Base-by-base conservation (phyloP, 1,140 invertebrate species). In the Cotesia chilonis region DNA sequence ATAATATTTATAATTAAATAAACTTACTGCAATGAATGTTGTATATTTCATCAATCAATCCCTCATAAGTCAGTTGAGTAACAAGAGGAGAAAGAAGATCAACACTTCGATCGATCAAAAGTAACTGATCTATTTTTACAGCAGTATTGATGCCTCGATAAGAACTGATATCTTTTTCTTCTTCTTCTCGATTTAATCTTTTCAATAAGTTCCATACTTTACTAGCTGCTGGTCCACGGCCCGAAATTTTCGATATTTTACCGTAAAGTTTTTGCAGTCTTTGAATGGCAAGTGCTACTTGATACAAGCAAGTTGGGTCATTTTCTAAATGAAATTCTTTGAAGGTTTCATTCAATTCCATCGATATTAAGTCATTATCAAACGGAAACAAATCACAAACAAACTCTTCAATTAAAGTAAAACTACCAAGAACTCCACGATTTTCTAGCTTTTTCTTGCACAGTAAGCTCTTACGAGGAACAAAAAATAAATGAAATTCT, bases 61-160 rank as follows among this genome's bases (percentile, higher is more conserved):
- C 98, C 87, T 99, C 97, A 83, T 99, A 99, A 0, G 97, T 99
- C 14, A 99, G 89, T 80, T 99, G 98, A 0, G 96, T 98, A 1
- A 95, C 91, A 73, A 99, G 86, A 3, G 97, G 95, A 41, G 95
- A 95, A 4, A 99, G 89, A 64, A 98, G 90, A 89, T 99, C 98
- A 12, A 98, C 90, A 65, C 92, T 92, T 41, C 98, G 88, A 88
- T 98, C 97, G 1, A 98, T 84, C 12, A 98, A 74, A 17, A 99
- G 87, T 6, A 99, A 88, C 83, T 95, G 94, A 83, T 98, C 96
- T 36, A 98, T 97, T 77, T 55, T 80, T 68, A 65, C 83, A 67
- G 38, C 12, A 1, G 17, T 35, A 59, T 41, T 59, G 5, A n/a
- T 28, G 4, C 9, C 5, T 41, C 35, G 10, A 36, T 36, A 3